These are phyloP conservation scores for Drosophila malerkotliana DNA, from an alignment of 1,140 invertebrate species.

Conservation along the genomic window DNA sequence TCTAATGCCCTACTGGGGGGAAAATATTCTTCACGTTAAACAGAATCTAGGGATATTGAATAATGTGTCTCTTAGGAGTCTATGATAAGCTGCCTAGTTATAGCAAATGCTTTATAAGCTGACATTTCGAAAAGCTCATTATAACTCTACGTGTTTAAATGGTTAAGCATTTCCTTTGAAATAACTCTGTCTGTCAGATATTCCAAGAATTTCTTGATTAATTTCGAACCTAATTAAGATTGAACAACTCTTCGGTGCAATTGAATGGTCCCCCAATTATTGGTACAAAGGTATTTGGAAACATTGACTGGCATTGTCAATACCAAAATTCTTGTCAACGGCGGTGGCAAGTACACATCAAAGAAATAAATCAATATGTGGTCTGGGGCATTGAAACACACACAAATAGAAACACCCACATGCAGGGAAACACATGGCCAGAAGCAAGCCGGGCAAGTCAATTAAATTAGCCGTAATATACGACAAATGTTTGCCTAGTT, in stretches of 20 bases:
- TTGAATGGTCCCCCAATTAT: background rate
- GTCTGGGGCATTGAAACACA: constrained; percentile 4
- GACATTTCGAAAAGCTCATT: background rate
- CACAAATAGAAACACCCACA: constrained; percentile 14
- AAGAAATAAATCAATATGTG: constrained; percentile 9
- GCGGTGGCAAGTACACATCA: constrained; percentile 11
- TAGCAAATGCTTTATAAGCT: too few relatives aligned
- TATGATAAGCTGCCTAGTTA: background rate
- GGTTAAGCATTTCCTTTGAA: background rate
- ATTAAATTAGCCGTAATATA: constrained; percentile 65
- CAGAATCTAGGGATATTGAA: background rate
- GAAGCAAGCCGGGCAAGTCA: constrained; percentile 38
- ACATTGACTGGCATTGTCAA: constrained; percentile 21
- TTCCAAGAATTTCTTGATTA: background rate
- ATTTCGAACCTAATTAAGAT: background rate
- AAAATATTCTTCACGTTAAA: too few relatives aligned
- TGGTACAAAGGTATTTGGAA: constrained; percentile 3
- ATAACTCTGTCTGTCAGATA: background rate
- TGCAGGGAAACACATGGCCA: constrained; percentile 28
- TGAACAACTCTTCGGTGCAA: background rate
- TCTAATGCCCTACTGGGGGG: background rate
- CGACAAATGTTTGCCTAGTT: constrained; percentile 47
- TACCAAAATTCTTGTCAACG: constrained; percentile 13
- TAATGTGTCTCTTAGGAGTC: background rate
- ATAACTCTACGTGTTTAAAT: background rate